Percentiles rank a stretch among this genome's conserved stretches.
Evolutionary conservation across 2,797 vertebrate genomes (phyloP).

Genomic region (Enteromius trimaculatus): DNA sequence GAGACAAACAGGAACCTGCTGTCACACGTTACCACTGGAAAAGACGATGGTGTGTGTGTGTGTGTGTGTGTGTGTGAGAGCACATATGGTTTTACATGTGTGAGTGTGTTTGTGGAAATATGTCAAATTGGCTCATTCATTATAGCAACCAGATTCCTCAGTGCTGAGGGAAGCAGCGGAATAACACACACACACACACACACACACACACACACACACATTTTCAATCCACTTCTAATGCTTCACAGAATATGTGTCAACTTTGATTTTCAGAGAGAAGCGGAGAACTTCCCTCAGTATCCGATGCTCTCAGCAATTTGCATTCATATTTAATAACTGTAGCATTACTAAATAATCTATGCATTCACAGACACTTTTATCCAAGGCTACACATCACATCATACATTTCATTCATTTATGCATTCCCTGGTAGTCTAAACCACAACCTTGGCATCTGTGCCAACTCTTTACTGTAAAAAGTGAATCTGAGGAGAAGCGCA

Average conservation of each 20-base stretch:
- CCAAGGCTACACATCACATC: not conserved
- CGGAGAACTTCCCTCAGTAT: not conserved
- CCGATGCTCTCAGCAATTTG: not conserved
- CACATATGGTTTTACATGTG: slow-evolving; percentile 37
- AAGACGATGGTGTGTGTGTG: not conserved
- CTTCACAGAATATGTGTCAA: not conserved
- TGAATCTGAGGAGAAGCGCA: not conserved
- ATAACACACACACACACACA: not conserved
- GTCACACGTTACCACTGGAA: not conserved
- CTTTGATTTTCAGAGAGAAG: not conserved
- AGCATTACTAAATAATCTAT: not conserved
- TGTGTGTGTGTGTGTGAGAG: slow-evolving; percentile 6
- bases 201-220: slow-evolving; percentile 18
- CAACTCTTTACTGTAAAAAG: not conserved
- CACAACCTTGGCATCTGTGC: not conserved
- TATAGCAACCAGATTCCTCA: slow-evolving; percentile 27
- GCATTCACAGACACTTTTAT: not conserved
- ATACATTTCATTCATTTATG: not conserved
- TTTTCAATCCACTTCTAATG: not conserved
- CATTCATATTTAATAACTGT: slow-evolving; percentile 3
- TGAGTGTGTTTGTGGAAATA: slow-evolving; percentile 32
- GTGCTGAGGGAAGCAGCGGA: slow-evolving; percentile 13
- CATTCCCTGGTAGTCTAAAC: not conserved
- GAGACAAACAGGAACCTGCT: slow-evolving; percentile 8
- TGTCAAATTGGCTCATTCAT: slow-evolving; percentile 31